Percentiles rank a stretch among this genome's conserved stretches.
phyloP scores from a whole-genome alignment of 1,140 invertebrate genomes.

The Calliphora vicina region DNA sequence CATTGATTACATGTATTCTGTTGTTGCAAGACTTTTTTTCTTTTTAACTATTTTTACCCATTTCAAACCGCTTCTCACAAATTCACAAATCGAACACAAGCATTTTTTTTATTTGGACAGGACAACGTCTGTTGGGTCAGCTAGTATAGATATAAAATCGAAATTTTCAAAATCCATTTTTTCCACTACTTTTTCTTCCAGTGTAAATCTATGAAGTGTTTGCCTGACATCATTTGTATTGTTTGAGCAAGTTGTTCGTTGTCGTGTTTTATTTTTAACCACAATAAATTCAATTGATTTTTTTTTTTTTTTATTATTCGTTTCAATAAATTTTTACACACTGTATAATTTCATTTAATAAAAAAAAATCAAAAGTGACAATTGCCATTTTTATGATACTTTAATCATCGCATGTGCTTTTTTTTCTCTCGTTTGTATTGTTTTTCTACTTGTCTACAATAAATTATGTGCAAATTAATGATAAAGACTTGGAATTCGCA shows the following conservation, averaged over 20 bases:
- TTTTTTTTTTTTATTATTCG: neutral
- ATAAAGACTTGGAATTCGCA: neutral
- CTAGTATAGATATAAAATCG: too few relatives aligned
- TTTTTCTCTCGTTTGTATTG: neutral
- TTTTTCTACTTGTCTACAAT: neutral
- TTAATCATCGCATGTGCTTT: neutral
- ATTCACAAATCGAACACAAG: too few relatives aligned
- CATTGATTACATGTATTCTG: too few relatives aligned
- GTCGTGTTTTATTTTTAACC: conserved; percentile 7
- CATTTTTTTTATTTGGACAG: too few relatives aligned
- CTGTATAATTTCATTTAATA: conserved; percentile 15
- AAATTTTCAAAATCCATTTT: too few relatives aligned
- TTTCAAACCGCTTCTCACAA: too few relatives aligned
- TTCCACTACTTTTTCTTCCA: neutral
- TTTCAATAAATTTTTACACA: conserved; percentile 8
- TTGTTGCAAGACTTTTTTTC: too few relatives aligned
- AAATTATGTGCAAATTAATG: neutral
- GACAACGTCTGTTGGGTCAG: too few relatives aligned
- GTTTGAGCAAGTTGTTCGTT: neutral
- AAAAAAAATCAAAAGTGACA: conserved; percentile 17
- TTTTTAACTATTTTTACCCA: too few relatives aligned
- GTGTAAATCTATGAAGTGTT: neutral
- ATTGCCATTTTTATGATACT: conserved; percentile 9
- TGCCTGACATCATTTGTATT: neutral
- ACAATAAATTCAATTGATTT: neutral